Conservation (phyloP, 2,797 vertebrate species). For the Acrossocheilus wenchowensis region DNA sequence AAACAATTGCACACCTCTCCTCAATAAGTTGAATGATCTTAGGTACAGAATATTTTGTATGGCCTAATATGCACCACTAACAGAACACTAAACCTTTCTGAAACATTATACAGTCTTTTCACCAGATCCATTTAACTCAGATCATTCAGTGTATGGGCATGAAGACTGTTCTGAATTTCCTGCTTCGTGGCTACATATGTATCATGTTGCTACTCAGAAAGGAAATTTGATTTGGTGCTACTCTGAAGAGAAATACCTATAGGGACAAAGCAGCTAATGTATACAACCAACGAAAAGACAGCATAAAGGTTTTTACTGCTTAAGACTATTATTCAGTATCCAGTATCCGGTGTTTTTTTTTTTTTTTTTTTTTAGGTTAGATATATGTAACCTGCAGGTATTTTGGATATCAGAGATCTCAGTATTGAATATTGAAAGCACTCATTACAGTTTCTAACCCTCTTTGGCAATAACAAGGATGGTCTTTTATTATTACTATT, state of each 20-base stretch:
- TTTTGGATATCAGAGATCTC: background rate
- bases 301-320: background rate
- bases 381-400: background rate
- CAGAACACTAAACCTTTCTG: background rate
- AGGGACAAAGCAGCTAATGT: background rate
- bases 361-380: too few species aligned
- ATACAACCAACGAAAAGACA: background rate
- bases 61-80: background rate
- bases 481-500: too few species aligned
- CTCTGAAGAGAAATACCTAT: background rate
- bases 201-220: background rate
- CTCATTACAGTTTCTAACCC: too few species aligned
- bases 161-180: background rate
- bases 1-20: background rate
- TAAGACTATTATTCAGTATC: background rate
- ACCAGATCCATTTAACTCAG: background rate
- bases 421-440: too few species aligned
- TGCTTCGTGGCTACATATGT: background rate
- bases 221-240: background rate
- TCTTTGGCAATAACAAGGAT: too few species aligned
- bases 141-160: background rate
- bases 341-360: background rate
- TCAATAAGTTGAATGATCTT: background rate
- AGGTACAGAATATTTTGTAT: background rate
- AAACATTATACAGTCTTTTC: background rate